Conservation (phyloP, 92 coral and sea anemone genomes). For the Desmophyllum pertusum region DNA sequence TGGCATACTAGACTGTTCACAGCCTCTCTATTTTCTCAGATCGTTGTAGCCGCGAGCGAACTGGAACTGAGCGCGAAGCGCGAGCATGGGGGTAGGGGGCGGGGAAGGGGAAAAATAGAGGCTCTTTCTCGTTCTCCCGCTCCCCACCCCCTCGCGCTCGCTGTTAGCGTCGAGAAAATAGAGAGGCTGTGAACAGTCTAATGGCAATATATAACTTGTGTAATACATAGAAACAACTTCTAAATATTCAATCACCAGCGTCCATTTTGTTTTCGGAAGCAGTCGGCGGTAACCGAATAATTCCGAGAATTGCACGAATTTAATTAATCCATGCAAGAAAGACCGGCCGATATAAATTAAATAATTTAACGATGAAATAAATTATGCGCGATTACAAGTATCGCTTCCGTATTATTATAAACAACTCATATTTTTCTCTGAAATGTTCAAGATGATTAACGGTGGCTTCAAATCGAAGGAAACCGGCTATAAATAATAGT, state of each 20-base stretch:
- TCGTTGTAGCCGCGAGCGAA: no score
- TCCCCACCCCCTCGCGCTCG: neutral
- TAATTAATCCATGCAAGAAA: neutral
- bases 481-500: neutral
- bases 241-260: neutral
- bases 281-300: neutral
- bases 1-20: neutral
- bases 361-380: neutral
- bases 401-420: neutral
- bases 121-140: neutral
- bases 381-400: neutral
- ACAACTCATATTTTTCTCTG: neutral
- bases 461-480: neutral
- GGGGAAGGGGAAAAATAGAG: no score
- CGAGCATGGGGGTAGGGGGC: no score
- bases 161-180: no score
- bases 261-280: neutral
- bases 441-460: neutral
- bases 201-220: neutral
- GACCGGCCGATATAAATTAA: neutral
- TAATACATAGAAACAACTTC: neutral
- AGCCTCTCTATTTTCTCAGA: no score
- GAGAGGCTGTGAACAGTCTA: no score
- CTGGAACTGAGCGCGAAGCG: no score
- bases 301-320: neutral